Conservation (phyloP, 2,113 vertebrate species). For the Podiceps cristatus region DNA sequence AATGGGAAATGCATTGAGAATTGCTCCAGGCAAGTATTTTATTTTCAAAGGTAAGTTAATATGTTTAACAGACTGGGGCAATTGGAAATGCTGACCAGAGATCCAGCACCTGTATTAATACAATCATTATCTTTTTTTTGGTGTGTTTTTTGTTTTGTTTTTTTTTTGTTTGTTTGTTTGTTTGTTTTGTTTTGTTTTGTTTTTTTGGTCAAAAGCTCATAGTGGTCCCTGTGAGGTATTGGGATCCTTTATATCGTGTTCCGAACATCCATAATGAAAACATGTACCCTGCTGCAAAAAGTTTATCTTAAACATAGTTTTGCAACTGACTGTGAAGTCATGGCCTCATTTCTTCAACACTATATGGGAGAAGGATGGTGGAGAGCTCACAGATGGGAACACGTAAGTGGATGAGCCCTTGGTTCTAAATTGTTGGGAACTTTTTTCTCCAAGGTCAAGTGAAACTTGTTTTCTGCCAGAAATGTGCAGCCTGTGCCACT, state of each 20-base stretch:
- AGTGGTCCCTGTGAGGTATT: accelerated
- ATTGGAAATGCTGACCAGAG: background rate
- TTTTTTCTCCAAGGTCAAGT: conserved; percentile 28
- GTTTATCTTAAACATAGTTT: background rate
- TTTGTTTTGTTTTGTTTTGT: no score
- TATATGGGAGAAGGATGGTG: background rate
- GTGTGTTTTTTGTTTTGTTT: no score
- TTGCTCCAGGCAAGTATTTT: background rate
- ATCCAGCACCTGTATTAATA: background rate
- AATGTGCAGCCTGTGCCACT: background rate
- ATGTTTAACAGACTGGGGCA: background rate
- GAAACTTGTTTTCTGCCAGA: background rate
- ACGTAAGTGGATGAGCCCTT: background rate
- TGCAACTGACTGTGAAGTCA: background rate
- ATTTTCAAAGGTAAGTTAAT: background rate
- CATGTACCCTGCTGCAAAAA: background rate
- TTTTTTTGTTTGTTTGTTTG: background rate
- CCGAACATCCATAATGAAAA: background rate
- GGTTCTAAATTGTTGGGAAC: background rate
- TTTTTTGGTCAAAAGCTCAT: background rate
- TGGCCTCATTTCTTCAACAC: accelerated
- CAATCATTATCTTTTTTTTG: background rate
- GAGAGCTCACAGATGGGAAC: background rate
- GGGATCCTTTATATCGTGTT: background rate
- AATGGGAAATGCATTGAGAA: background rate